phyloP scores from a whole-genome alignment of 2,113 vertebrate species.

The Rousettus leschenaultii region DNA sequence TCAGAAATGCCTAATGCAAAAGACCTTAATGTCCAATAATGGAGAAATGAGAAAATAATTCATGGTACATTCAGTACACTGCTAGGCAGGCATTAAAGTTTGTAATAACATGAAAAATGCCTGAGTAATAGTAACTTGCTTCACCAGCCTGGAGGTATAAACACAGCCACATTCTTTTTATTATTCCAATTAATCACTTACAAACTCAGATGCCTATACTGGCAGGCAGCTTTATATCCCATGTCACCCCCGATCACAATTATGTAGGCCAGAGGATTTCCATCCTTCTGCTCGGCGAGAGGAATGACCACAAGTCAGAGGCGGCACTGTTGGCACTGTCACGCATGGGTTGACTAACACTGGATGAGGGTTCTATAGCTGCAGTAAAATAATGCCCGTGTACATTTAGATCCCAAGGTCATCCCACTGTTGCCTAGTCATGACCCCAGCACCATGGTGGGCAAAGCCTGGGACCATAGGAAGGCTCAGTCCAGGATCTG shows the following conservation, averaged over 20 bases:
- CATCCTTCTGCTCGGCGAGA: neutral
- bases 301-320: neutral
- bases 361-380: neutral
- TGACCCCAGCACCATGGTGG: neutral
- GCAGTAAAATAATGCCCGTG: too few relatives aligned
- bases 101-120: neutral
- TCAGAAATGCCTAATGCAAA: neutral
- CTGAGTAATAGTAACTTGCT: neutral
- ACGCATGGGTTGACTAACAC: rapidly evolving
- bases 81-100: neutral
- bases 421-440: too few relatives aligned
- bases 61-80: neutral
- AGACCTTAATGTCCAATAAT: neutral
- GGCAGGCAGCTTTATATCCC: neutral
- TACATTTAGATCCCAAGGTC: too few relatives aligned
- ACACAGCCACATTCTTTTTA: neutral
- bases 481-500: neutral
- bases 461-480: too few relatives aligned
- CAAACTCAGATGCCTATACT: neutral
- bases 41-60: constrained; percentile 41
- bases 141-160: neutral
- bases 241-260: neutral
- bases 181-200: constrained; percentile 4
- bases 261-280: neutral
- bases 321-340: neutral